Evolutionary conservation across 1,140 invertebrate species (phyloP).

Genomic region (Drosophila nikananu): DNA sequence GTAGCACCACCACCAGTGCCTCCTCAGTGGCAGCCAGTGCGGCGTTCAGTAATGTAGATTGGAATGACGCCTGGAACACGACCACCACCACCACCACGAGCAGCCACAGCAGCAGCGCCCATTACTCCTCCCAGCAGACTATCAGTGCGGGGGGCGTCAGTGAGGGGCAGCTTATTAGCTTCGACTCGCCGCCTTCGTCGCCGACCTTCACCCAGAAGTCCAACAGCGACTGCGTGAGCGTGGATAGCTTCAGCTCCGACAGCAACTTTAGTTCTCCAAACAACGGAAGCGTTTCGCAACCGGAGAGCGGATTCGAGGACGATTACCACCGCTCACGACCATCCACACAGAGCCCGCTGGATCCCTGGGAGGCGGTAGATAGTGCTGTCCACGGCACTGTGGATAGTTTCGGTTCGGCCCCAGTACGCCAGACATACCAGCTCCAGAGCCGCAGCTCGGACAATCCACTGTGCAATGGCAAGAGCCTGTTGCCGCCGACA

Average conservation of each 20-base stretch:
- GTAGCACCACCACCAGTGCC: constrained; percentile 9
- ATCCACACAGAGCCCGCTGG: constrained; percentile 85
- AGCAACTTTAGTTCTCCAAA: constrained; percentile 86
- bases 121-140: constrained; percentile 22
- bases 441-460: constrained; percentile 63
- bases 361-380: constrained; percentile 86
- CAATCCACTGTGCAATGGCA: constrained; percentile 85
- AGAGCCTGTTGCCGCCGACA: constrained; percentile 76
- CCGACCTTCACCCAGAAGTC: constrained; percentile 90
- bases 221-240: constrained; percentile 90
- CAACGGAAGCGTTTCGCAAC: constrained; percentile 89
- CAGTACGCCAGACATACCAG: constrained; percentile 76
- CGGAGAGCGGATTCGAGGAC: constrained; percentile 91
- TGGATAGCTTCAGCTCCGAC: constrained; percentile 91
- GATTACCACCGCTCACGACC: constrained; percentile 88
- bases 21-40: constrained; percentile 21
- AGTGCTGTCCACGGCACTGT: constrained; percentile 66
- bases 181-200: constrained; percentile 89
- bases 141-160: constrained; percentile 18
- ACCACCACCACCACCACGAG: constrained; percentile 38
- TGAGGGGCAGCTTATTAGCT: constrained; percentile 87
- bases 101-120: constrained; percentile 22
- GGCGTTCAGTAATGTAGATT: constrained; percentile 48
- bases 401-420: constrained; percentile 70
- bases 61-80: constrained; percentile 76